phyloP scores from a whole-genome alignment of 2,888 invertebrate genomes.

The Watsonalla binaria region DNA sequence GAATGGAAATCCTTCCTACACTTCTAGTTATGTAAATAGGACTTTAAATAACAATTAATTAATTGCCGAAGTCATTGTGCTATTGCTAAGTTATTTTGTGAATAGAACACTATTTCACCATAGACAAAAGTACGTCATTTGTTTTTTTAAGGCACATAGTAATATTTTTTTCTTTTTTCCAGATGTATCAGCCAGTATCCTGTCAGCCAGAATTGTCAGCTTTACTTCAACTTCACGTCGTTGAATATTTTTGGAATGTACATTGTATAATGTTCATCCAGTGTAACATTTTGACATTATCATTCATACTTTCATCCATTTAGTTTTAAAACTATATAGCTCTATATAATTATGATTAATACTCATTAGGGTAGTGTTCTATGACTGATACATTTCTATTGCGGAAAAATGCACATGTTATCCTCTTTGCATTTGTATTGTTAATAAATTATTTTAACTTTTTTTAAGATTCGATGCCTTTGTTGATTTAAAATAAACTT shows the following conservation, averaged over 20 bases:
- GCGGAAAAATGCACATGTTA: conserved; percentile 45
- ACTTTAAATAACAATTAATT: neutral
- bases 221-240: conserved; percentile 22
- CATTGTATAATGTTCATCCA: conserved; percentile 4
- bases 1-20: neutral
- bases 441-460: conserved; percentile 53
- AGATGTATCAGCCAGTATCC: conserved; percentile 39
- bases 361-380: conserved; percentile 63
- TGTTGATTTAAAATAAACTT: conserved; percentile 24
- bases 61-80: neutral
- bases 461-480: conserved; percentile 26
- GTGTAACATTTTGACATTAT: conserved; percentile 16
- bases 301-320: conserved; percentile 8
- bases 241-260: conserved; percentile 8
- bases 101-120: too few species aligned
- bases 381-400: conserved; percentile 58
- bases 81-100: too few species aligned
- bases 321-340: conserved; percentile 3
- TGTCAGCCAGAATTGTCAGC: conserved; percentile 34
- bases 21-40: conserved; percentile 1
- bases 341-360: conserved; percentile 39
- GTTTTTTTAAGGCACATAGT: conserved; percentile 1
- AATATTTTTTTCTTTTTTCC: conserved; percentile 40
- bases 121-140: too few species aligned
- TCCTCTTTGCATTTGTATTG: conserved; percentile 65